phyloP scores from a whole-genome alignment of 2,888 invertebrate species.

The Tenthredo scrophulariae region DNA sequence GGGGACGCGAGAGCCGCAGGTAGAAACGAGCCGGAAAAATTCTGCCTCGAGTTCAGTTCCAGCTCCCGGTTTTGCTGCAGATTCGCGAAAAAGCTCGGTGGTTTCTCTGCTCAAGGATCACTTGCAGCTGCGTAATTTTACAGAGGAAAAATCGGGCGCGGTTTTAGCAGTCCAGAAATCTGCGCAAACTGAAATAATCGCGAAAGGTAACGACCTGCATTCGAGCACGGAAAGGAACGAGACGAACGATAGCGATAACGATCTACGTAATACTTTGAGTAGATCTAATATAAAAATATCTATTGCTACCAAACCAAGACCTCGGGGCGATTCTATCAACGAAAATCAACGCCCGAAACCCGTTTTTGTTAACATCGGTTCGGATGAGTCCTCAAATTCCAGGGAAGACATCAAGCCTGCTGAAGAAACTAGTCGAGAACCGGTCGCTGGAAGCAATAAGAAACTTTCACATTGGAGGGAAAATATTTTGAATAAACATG shows the following conservation, averaged over 20 bases:
- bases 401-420: neutral
- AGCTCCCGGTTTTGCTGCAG: too few relatives aligned
- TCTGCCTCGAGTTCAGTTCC: neutral
- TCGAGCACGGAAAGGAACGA: neutral
- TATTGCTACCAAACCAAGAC: conserved; percentile 28
- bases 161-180: neutral
- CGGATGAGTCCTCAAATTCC: neutral
- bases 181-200: neutral
- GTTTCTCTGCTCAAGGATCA: neutral
- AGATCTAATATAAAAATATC: conserved; percentile 37
- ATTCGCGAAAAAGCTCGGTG: neutral
- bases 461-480: conserved; percentile 74
- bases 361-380: neutral
- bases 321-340: conserved; percentile 15
- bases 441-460: conserved; percentile 63
- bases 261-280: neutral
- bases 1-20: neutral
- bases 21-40: neutral
- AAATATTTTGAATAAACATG: conserved; percentile 70
- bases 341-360: conserved; percentile 9
- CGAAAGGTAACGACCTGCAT: neutral
- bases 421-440: neutral
- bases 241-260: neutral
- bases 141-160: neutral
- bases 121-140: neutral